Percentiles rank a stretch among this genome's conserved stretches.
These are phyloP conservation scores for Diplodus puntazzo DNA, from an alignment of 2,797 vertebrate species.

Conservation along the genomic window DNA sequence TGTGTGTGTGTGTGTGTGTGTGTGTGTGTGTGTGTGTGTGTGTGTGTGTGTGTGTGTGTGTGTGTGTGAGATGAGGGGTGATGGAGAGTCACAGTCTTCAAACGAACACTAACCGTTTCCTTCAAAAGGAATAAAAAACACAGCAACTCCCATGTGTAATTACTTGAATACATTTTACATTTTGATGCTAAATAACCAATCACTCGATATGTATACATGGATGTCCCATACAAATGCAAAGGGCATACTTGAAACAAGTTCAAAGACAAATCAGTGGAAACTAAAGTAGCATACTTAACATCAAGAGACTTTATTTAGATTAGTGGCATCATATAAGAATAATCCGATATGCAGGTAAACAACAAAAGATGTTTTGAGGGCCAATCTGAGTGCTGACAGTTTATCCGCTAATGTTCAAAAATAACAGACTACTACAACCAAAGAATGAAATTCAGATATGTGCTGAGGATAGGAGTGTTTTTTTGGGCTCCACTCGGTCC, in stretches of 20 bases:
- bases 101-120: constrained; percentile 62
- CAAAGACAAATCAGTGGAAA: constrained; percentile 59
- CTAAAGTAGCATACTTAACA: constrained; percentile 39
- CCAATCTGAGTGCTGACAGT: neutral
- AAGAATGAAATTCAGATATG: neutral
- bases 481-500: too few species aligned
- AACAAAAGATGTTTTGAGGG: constrained; percentile 7
- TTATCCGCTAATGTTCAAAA: neutral
- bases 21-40: constrained; percentile 25
- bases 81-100: constrained; percentile 60
- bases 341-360: constrained; percentile 25
- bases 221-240: constrained; percentile 65
- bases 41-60: neutral
- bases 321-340: constrained; percentile 42
- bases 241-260: constrained; percentile 65
- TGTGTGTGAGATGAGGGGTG: constrained; percentile 1
- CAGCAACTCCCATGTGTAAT: constrained; percentile 57
- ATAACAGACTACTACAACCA: neutral
- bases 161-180: constrained; percentile 73
- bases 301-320: constrained; percentile 50
- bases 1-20: constrained; percentile 21
- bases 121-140: constrained; percentile 72
- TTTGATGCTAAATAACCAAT: constrained; percentile 74
- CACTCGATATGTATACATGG: constrained; percentile 46
- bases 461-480: too few species aligned